A percentile compares a stretch with the other conserved stretches of the same genome.
Evolutionary conservation across 2,113 vertebrate species (phyloP).

Genomic region (Antigone vipio): DNA sequence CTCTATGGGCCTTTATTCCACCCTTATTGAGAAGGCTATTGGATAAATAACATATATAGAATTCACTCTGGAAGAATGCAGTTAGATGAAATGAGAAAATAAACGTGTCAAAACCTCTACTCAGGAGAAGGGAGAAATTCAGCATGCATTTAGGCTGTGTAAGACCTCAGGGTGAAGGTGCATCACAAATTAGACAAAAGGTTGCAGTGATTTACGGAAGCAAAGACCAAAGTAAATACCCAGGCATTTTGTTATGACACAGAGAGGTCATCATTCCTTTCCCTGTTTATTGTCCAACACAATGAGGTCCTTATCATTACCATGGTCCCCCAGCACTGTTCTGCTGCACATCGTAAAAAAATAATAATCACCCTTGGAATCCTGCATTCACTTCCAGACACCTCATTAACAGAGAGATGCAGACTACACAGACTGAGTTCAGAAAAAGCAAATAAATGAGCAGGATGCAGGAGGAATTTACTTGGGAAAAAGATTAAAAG

Average conservation of each 20-base stretch:
- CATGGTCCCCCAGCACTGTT: not conserved
- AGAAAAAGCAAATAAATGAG: slow-evolving; percentile 12
- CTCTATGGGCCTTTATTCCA: not conserved
- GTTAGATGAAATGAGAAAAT: not conserved
- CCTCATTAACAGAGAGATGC: slow-evolving; percentile 2
- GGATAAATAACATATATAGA: not conserved
- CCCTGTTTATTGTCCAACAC: not conserved
- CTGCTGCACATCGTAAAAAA: not conserved
- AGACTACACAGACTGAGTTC: not conserved
- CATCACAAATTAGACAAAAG: slow-evolving; percentile 14
- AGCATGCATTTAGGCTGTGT: not conserved
- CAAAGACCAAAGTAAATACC: slow-evolving; percentile 5
- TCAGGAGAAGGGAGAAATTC: not conserved
- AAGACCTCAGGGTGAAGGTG: not conserved
- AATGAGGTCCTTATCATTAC: not conserved
- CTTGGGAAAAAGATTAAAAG: not conserved
- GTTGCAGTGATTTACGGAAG: not conserved
- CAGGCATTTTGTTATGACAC: not conserved
- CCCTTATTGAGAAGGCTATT: not conserved
- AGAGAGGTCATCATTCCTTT: not conserved
- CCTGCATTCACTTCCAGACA: slow-evolving; percentile 10
- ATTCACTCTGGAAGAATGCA: not conserved
- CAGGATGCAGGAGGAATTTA: not conserved
- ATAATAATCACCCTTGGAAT: slow-evolving; percentile 1
- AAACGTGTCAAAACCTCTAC: not conserved